Evolutionary conservation across 2,888 invertebrate species (phyloP), one percentile per base, ranked within the genome.

Genomic region (Lithosia quadra): DNA sequence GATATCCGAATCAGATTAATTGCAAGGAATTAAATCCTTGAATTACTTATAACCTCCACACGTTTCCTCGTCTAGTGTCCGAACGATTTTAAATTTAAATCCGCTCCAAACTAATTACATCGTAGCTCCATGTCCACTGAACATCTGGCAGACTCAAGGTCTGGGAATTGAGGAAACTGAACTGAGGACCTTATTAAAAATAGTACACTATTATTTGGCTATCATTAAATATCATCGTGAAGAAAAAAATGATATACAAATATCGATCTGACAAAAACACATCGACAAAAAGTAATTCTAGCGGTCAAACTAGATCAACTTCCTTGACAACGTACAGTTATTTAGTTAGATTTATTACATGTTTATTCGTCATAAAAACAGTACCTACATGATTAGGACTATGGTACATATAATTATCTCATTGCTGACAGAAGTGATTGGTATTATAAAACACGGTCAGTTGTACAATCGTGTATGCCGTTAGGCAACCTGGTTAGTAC

Each of bases 101-200:
- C 84, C 56, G 72, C 83, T 86, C 84, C 84, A 81, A 75, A 71
- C 69, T 75, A 83, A 87, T 86, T 81, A 84, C 68, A 77, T 86
- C 73, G 75, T 88, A 87, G 72, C 88, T 90, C 82, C 82, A 79
- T 78, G 88, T 76, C 70, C 71, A 69, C 68, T 71, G 81, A 88
- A 91, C 92, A 93, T 92, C 92, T 93, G 92, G 92, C 84, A 87
- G 76, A 88, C 87, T 85, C 93, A 92, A 92, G 92, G 92, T 89
- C 90, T 90, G 83, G 85, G 86, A 88, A 92, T 89, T 88, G 89
- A 91, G 92, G 92, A 92, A 93, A 91, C 90, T 76, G 72, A 86
- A 82, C 76, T 84, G 71, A 81, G 86, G 84, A 82, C 82, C 78
- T 72, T 72, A 84, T 81, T 89, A 91, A 91, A 91, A 91, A 65